These are phyloP conservation scores for Spheniscus humboldti DNA, from an alignment of 2,797 vertebrate genomes.

Conservation along the genomic window DNA sequence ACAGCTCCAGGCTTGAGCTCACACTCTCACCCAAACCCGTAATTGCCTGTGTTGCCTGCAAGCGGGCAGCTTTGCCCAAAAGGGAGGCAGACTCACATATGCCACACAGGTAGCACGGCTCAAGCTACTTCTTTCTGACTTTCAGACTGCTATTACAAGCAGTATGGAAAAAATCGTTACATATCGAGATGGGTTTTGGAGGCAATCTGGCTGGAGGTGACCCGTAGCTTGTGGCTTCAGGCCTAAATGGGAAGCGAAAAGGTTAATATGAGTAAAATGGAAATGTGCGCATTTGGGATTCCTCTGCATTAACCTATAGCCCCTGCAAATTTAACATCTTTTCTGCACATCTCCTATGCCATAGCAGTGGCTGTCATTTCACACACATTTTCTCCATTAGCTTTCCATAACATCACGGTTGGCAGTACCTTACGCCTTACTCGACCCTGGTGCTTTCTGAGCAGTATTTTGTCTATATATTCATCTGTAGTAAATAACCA, in stretches of 20 bases:
- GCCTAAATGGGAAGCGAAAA: neutral
- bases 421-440: neutral
- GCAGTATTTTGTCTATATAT: neutral
- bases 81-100: neutral
- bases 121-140: neutral
- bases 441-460: neutral
- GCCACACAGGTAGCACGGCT: neutral
- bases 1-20: neutral
- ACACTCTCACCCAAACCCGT: neutral
- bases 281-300: neutral
- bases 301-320: neutral
- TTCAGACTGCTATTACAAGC: neutral
- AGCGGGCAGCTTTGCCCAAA: neutral
- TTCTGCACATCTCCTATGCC: neutral
- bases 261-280: neutral
- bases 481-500: neutral
- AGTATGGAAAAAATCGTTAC: neutral
- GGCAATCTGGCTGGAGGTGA: neutral
- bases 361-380: neutral
- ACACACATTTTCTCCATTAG: neutral
- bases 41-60: neutral
- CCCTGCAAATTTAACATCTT: neutral
- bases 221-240: neutral
- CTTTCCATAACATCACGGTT: neutral
- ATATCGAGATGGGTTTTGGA: neutral